Base-by-base conservation (phyloP, 2,888 invertebrate species). In the Ephialtes manifestator region DNA sequence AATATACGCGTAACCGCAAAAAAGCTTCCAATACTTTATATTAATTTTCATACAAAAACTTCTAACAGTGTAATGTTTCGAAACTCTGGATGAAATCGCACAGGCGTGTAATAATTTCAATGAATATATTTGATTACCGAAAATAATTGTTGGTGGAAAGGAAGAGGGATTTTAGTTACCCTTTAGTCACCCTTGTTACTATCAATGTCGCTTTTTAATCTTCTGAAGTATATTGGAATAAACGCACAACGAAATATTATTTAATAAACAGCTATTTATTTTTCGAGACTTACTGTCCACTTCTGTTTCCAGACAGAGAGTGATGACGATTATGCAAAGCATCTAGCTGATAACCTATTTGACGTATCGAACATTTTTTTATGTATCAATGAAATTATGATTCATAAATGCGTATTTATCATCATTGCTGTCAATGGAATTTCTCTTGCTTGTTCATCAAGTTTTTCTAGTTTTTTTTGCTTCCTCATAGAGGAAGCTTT, bases 91-190 rank as follows among this genome's bases (percentile, higher is more conserved):
- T 13, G 15, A 20, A 13, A 55, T 65, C 48, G 51, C 53, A 51
- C 51, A 51, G 51, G 35, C 24, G 24, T 24, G 24, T 24, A 65
- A 76, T 35, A 8, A 28, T 24, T n/a, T 24, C 46, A 13, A 8
- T 46, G 43, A 46, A 68, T 68, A 35, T 24, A 39, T 65, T 65
- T 65, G 65, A 65, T 65, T 43, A 15, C 65, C 43, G 65, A 65
- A 65, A 43, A 65, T 65, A 65, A 65, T 65, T 65, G 43, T 10
- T 2, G 18, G 15, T n/a, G 15, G 63, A 65, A 18, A 18, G 7
- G 2, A 13, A 39, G 20, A 10, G 20, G 2, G n/a, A n/a, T n/a
- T n/a, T n/a, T n/a, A n/a, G n/a, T n/a, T n/a, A n/a, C 4, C 11
- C 18, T 35, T 35, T 35, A 39, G 65, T 35, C 20, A 65, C 18